These are phyloP conservation scores for Keiferia lycopersicella DNA, from an alignment of 2,888 invertebrate species.

Conservation along the genomic window DNA sequence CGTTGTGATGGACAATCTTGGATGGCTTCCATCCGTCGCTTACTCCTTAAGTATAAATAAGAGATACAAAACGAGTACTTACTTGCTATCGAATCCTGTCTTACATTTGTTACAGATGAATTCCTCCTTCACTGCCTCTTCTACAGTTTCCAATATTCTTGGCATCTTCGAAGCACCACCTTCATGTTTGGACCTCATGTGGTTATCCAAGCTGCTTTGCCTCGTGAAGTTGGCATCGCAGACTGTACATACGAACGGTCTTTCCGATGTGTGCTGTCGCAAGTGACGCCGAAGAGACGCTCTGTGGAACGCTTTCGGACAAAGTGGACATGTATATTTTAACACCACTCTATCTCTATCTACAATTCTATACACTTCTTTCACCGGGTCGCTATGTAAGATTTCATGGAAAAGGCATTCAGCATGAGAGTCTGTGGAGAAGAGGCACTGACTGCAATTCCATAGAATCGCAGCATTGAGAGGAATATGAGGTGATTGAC, in stretches of 20 bases:
- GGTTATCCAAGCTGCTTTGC: slow-evolving; percentile 84
- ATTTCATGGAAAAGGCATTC: slow-evolving; percentile 88
- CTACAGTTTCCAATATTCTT: slow-evolving; percentile 37
- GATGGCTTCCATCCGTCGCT: background rate
- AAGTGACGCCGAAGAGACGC: slow-evolving; percentile 86
- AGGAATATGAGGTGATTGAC: slow-evolving; percentile 58
- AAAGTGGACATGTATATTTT: slow-evolving; percentile 85
- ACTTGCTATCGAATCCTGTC: slow-evolving; percentile 56
- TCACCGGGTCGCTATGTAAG: slow-evolving; percentile 80
- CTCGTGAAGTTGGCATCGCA: slow-evolving; percentile 85
- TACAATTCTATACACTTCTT: slow-evolving; percentile 46
- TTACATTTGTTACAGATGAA: slow-evolving; percentile 53
- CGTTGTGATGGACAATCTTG: slow-evolving; percentile 27
- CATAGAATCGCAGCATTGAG: slow-evolving; percentile 57
- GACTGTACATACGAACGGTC: slow-evolving; percentile 83
- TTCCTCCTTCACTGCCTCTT: slow-evolving; percentile 36
- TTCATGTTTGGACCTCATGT: slow-evolving; percentile 79
- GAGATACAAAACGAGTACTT: slow-evolving; percentile 37
- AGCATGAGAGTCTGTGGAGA: slow-evolving; percentile 83
- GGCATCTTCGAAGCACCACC: slow-evolving; percentile 38
- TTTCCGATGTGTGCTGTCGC: slow-evolving; percentile 87
- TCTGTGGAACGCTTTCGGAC: slow-evolving; percentile 84
- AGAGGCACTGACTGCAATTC: slow-evolving; percentile 83
- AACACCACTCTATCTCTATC: slow-evolving; percentile 53
- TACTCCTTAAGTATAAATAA: background rate